These are phyloP conservation scores for Chrysodeixis includens DNA, from an alignment of 2,888 invertebrate genomes.

Conservation along the genomic window DNA sequence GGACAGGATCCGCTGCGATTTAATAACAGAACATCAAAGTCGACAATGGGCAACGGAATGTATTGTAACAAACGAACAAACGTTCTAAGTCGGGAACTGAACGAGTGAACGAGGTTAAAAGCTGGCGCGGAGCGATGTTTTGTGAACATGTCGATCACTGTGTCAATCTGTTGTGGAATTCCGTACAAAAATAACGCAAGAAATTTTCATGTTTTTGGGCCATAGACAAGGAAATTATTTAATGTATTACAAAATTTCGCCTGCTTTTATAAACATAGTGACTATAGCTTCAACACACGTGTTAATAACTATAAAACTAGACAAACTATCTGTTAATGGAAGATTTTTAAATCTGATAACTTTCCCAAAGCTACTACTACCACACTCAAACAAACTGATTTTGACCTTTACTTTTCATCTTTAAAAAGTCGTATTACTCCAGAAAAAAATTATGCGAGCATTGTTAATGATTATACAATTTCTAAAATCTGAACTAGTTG, in stretches of 20 bases:
- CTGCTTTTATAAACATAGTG: background rate
- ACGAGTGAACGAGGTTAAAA: slow-evolving; percentile 84
- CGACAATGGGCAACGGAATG: slow-evolving; percentile 66
- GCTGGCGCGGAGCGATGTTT: slow-evolving; percentile 78
- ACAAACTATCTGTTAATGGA: no score
- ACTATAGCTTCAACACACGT: no score
- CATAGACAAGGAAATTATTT: background rate
- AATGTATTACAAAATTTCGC: background rate
- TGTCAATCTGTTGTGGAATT: slow-evolving; percentile 65
- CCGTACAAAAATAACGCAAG: slow-evolving; percentile 47
- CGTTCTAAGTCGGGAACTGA: slow-evolving; percentile 68
- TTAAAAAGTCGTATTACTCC: no score
- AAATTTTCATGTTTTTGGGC: slow-evolving; percentile 11
- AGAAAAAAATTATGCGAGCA: no score
- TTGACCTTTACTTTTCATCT: no score
- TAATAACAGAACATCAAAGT: slow-evolving; percentile 71
- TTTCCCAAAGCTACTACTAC: no score
- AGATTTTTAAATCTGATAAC: no score
- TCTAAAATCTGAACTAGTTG: no score
- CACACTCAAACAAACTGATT: no score
- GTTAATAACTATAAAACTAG: background rate
- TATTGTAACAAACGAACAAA: slow-evolving; percentile 79
- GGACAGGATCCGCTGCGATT: slow-evolving; percentile 59
- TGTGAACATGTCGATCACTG: slow-evolving; percentile 79
- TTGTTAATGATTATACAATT: no score